Percentiles rank a stretch among this genome's conserved stretches.
Conservation (phyloP, 2,888 invertebrate species). For the Eupithecia insigniata region DNA sequence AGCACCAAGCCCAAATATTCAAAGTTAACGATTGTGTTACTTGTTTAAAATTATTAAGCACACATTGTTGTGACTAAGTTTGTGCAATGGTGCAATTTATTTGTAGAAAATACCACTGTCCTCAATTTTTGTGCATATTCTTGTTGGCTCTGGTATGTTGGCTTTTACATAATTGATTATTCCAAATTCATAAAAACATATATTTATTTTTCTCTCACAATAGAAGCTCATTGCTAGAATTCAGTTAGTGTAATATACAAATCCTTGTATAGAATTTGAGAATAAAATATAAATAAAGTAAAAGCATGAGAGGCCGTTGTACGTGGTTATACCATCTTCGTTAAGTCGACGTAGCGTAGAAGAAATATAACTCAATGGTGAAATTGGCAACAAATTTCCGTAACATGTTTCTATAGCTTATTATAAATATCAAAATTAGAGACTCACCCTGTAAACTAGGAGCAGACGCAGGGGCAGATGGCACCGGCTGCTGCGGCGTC, state of each 20-base stretch:
- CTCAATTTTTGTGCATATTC: background rate
- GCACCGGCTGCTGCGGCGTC: slow-evolving; percentile 70
- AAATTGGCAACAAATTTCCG: too few relatives aligned
- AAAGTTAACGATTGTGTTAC: background rate
- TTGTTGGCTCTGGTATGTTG: too few relatives aligned
- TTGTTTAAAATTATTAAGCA: background rate
- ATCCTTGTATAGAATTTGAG: background rate
- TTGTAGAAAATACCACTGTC: background rate
- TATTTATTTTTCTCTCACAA: too few relatives aligned
- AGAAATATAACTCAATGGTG: too few relatives aligned
- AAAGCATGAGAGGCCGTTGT: too few relatives aligned
- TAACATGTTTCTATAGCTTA: background rate
- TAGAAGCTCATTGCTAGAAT: too few relatives aligned
- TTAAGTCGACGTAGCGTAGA: background rate
- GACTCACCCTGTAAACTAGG: slow-evolving; percentile 86
- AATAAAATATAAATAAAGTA: background rate
- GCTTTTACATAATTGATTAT: too few relatives aligned
- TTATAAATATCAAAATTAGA: background rate
- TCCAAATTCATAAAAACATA: too few relatives aligned
- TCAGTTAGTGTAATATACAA: too few relatives aligned
- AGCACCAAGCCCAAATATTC: background rate
- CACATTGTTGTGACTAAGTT: background rate
- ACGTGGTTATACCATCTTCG: background rate
- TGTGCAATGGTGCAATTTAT: background rate
- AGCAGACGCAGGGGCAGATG: slow-evolving; percentile 75